A percentile compares a stretch with the other conserved stretches of the same genome.
These are phyloP conservation scores for Quadroppia sp. DNA, from an alignment of 2,888 invertebrate species.

Conservation along the genomic window DNA sequence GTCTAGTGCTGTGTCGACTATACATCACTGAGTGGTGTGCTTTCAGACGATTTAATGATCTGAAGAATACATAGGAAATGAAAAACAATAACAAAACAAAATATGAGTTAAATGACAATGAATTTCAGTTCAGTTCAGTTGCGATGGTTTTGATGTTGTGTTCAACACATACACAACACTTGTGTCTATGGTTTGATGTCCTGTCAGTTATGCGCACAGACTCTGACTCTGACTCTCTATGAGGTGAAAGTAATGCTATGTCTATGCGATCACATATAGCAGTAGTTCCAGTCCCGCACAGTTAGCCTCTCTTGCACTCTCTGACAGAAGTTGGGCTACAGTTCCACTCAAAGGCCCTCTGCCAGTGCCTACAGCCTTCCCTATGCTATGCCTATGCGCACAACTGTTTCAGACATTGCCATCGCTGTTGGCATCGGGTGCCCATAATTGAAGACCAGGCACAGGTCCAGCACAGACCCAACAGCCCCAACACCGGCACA, in stretches of 20 bases:
- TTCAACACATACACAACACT: constrained; percentile 13
- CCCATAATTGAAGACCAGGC: neutral
- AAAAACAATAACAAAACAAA: neutral
- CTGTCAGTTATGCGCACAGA: constrained; percentile 25
- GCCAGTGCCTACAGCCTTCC: no score
- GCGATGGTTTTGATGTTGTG: neutral
- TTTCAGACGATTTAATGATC: neutral
- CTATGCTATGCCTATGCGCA: no score
- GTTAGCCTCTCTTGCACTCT: no score
- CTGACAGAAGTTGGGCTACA: neutral
- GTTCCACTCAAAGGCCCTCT: no score
- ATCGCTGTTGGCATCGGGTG: constrained; percentile 10
- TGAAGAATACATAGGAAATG: neutral
- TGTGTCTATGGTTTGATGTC: constrained; percentile 6
- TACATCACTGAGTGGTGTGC: neutral
- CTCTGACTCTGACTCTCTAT: neutral
- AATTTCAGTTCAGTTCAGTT: neutral
- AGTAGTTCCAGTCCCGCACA: neutral
- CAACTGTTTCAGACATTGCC: constrained; percentile 16
- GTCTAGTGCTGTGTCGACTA: neutral
- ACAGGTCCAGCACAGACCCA: neutral
- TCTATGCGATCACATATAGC: no score
- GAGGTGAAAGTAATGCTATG: constrained; percentile 17
- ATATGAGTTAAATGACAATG: constrained; percentile 20
- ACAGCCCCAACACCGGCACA: neutral